phyloP scores from a whole-genome alignment of 2,113 vertebrate species.

The Sylvia atricapilla region DNA sequence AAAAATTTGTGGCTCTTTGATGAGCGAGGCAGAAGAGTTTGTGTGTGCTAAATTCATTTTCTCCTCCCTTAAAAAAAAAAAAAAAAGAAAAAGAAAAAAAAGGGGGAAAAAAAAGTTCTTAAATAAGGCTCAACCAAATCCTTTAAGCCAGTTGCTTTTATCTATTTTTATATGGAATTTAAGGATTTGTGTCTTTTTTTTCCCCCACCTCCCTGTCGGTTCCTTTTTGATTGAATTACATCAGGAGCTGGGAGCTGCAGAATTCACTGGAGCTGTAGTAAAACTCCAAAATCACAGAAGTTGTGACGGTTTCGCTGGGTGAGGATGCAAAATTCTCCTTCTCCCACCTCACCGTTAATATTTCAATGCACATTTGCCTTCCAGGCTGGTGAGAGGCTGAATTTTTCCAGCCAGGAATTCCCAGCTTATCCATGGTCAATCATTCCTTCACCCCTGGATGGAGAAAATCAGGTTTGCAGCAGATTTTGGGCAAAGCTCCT shows the following conservation, averaged over 20 bases:
- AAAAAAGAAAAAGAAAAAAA: neutral
- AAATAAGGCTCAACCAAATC: constrained; percentile 62
- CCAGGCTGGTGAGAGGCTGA: neutral
- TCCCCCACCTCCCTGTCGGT: constrained; percentile 40
- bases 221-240: constrained; percentile 62
- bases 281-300: neutral
- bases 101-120: neutral
- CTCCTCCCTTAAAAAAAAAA: neutral
- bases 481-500: neutral
- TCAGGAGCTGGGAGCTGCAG: constrained; percentile 24
- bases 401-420: neutral
- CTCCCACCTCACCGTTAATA: neutral
- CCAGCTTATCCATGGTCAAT: neutral
- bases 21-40: neutral
- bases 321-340: neutral
- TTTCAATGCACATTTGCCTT: neutral
- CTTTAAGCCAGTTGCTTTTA: constrained; percentile 72
- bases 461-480: neutral
- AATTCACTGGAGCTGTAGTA: neutral
- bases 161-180: constrained; percentile 77
- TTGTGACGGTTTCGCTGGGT: neutral
- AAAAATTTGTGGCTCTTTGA: constrained; percentile 4
- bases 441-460: neutral
- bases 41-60: constrained; percentile 30
- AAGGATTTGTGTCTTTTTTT: constrained; percentile 60